Conservation (phyloP, 2,113 vertebrate genomes). For the Crotalus horridus region DNA sequence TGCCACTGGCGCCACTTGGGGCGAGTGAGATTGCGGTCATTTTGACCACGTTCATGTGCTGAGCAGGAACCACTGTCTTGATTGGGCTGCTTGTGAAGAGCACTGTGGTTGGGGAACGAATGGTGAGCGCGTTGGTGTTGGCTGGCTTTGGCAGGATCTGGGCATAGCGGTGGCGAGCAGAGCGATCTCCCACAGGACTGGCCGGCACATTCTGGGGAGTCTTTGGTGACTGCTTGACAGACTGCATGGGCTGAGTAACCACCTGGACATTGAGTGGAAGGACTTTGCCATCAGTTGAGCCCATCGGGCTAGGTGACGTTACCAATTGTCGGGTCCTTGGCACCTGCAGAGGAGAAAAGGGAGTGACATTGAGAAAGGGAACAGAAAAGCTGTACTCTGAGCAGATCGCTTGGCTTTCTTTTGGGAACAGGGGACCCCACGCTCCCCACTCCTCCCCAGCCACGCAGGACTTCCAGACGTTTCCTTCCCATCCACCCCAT, state of each 20-base stretch:
- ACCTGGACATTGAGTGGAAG: conserved; percentile 94
- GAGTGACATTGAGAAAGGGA: not conserved
- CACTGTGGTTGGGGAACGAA: conserved; percentile 91
- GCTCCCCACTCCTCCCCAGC: not conserved
- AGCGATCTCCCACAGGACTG: conserved; percentile 85
- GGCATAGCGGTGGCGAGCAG: conserved; percentile 87
- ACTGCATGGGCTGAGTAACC: conserved; percentile 90
- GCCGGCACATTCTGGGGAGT: conserved; percentile 82
- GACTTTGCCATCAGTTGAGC: conserved; percentile 85
- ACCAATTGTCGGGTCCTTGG: conserved; percentile 86
- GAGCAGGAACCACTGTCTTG: conserved; percentile 89
- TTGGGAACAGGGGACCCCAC: not conserved
- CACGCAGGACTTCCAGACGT: not conserved
- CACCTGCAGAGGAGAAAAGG: conserved; percentile 69
- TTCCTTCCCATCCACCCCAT: not conserved
- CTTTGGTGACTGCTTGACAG: conserved; percentile 88
- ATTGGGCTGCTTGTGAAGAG: conserved; percentile 92
- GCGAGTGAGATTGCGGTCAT: conserved; percentile 93
- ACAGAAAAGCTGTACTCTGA: not conserved
- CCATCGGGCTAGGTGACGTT: conserved; percentile 86
- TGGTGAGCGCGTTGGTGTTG: conserved; percentile 80
- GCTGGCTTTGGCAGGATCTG: conserved; percentile 96
- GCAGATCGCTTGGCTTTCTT: not conserved
- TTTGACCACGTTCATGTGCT: conserved; percentile 91
- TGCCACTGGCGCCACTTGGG: conserved; percentile 70